phyloP scores from a whole-genome alignment of 2,888 invertebrate species.

The Caenorhabditis becei region DNA sequence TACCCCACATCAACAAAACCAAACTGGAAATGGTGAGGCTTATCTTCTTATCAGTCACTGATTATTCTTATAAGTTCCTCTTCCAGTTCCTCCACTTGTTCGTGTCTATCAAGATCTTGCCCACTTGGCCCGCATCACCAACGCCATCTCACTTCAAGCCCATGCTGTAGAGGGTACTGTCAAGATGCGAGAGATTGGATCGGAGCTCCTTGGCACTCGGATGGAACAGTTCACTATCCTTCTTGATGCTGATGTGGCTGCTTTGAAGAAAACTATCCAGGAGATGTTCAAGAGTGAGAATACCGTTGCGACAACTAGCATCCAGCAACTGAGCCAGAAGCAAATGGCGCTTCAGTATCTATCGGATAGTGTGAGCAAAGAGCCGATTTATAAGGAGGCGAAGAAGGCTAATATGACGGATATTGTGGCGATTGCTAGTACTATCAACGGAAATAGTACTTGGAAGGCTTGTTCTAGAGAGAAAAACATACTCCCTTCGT shows the following conservation, averaged over 20 bases:
- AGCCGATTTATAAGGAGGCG: not conserved
- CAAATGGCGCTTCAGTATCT: not conserved
- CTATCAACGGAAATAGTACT: not conserved
- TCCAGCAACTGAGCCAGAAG: not conserved
- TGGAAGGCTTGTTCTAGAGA: no score
- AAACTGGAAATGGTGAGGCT: no score
- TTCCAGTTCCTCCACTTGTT: not conserved
- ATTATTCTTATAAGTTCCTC: no score
- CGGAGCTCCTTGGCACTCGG: not conserved
- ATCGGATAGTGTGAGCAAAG: not conserved
- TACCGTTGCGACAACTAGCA: not conserved
- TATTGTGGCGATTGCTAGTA: not conserved
- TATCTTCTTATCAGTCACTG: no score
- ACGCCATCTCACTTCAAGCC: not conserved
- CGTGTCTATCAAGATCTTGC: not conserved
- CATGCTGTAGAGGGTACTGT: not conserved
- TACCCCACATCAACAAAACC: no score
- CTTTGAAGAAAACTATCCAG: not conserved
- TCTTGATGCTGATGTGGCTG: not conserved
- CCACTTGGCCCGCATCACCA: slow-evolving; percentile 11
- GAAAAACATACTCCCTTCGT: no score
- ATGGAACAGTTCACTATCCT: not conserved
- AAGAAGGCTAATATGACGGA: not conserved
- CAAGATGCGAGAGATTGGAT: not conserved
- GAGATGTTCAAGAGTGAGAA: not conserved